Conservation (phyloP, 2,797 vertebrate species). For the Delichon dasypus region DNA sequence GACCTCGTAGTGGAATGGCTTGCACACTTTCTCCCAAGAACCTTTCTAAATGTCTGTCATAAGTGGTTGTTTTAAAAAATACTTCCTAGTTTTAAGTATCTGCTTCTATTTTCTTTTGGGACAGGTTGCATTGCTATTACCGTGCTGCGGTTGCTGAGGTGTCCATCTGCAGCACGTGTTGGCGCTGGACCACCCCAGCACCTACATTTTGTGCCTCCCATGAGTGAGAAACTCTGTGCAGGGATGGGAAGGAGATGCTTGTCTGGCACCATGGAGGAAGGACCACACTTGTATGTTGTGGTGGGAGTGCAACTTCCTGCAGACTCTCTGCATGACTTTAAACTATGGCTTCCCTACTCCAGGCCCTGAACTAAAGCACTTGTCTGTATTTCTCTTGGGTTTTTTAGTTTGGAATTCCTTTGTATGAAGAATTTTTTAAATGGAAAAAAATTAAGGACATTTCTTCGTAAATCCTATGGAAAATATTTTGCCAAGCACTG, state of each 20-base stretch:
- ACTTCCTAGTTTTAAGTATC: not conserved
- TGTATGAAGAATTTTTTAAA: not conserved
- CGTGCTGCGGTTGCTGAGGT: not conserved
- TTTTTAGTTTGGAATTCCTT: not conserved
- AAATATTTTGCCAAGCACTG: not conserved
- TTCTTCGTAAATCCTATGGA: not conserved
- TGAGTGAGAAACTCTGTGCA: not conserved
- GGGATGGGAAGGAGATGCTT: not conserved
- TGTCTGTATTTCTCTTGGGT: not conserved
- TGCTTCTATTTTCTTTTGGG: not conserved
- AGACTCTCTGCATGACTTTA: not conserved
- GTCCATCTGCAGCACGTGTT: fast-evolving
- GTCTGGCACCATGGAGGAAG: not conserved
- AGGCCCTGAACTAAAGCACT: not conserved
- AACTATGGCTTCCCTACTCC: not conserved
- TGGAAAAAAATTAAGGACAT: not conserved
- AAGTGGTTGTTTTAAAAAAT: not conserved
- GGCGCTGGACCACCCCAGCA: not conserved
- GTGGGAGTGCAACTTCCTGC: not conserved
- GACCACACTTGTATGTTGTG: not conserved
- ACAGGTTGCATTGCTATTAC: not conserved
- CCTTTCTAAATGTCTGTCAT: not conserved
- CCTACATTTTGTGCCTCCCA: not conserved
- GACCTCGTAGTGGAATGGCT: not conserved
- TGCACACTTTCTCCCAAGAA: not conserved